Conservation (phyloP, 2,797 vertebrate genomes). For the Phaenicophaeus curvirostris region DNA sequence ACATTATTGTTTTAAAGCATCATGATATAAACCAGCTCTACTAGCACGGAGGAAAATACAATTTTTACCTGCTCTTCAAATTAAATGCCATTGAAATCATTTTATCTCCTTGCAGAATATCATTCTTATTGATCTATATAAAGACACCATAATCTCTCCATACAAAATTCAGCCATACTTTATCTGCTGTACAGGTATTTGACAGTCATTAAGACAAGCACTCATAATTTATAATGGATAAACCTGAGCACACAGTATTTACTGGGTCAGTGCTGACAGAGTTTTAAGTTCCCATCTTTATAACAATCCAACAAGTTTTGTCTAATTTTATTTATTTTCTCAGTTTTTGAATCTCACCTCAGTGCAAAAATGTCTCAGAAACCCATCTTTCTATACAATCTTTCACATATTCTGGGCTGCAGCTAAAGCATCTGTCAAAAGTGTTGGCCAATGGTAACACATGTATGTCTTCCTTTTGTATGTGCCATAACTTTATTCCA, state of each 20-base stretch:
- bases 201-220: neutral
- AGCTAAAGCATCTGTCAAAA: slow-evolving; percentile 17
- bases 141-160: neutral
- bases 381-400: neutral
- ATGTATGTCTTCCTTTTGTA: neutral
- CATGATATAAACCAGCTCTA: neutral
- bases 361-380: neutral
- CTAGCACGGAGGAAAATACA: neutral
- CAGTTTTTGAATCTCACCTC: neutral
- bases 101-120: neutral
- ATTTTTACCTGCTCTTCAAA: neutral
- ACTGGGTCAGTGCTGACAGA: neutral
- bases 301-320: neutral
- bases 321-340: neutral
- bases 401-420: neutral
- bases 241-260: neutral
- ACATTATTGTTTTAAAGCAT: neutral
- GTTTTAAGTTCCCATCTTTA: neutral
- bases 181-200: neutral
- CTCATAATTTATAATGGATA: neutral
- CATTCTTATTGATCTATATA: neutral
- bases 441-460: neutral
- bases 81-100: neutral
- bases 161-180: neutral
- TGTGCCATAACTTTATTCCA: neutral